Evolutionary conservation across 1,140 invertebrate species (phyloP), one percentile per base, ranked within the genome.

Genomic region (Temnothorax curvispinosus): DNA sequence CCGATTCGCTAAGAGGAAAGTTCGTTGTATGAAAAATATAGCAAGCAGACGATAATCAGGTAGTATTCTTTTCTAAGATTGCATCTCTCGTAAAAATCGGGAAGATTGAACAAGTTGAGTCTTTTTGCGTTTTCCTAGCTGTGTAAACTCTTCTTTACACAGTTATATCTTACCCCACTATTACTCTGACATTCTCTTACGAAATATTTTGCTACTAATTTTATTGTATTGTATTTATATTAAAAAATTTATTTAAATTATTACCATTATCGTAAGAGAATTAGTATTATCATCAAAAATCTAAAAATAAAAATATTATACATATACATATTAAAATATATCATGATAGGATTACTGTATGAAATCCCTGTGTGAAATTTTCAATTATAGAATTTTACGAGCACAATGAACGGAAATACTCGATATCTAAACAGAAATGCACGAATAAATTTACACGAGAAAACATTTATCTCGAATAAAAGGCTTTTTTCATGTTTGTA

Each of bases 1-100:
- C 56, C 72, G 86, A 90, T 90, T 80, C 62, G 35, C 71, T 90
- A 88, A 90, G 72, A 90, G 89, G 76, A 86, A 90, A 90, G 89
- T 90, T 90, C 62, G 38, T 9, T 38, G 54, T 58, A 38, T 76
- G 35, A 76, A 76, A 77, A 76, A 78, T 74, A 84, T 74, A 62
- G 11, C 65, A 47, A 64, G 52, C 32, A 82, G 47, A 58, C 50
- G 41, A 35, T 82, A 87, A 87, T 60, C 62, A 80, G 47, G 38
- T 80, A 54, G 65, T 80, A 38, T 67, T 81, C 41, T 81, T 67
- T 69, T n/a, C 41, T 64, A n/a, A 67, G 62, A 81, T 69, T 86
- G 41, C 62, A 69, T 54, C 60, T 47, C 27, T 60, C 41, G 9
- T 21, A 35, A 74, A 84, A 74, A 74, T 74, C 7, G 13, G 7